phyloP scores from a whole-genome alignment of 2,797 vertebrate genomes.

The Squalus acanthias region DNA sequence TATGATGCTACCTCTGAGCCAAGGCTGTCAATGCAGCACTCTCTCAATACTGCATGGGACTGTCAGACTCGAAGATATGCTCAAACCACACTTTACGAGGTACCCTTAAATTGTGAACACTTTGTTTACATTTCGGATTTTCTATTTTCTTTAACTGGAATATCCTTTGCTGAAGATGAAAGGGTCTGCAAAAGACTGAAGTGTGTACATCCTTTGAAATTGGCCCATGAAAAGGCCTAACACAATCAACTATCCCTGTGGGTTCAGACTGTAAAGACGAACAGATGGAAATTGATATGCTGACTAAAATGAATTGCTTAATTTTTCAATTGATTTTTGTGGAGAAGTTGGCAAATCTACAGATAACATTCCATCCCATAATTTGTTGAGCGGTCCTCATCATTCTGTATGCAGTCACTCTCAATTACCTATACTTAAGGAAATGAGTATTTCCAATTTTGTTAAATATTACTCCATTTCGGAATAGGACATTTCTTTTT shows the following conservation, averaged over 20 bases:
- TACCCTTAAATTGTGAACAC: background rate
- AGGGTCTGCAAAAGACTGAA: background rate
- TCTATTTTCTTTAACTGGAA: background rate
- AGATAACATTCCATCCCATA: background rate
- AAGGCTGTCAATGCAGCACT: background rate
- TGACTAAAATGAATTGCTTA: background rate
- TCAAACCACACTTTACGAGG: background rate
- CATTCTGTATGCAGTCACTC: too few relatives aligned
- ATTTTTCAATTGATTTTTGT: slow-evolving; percentile 3
- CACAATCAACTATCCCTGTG: background rate
- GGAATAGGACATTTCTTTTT: background rate
- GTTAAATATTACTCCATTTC: background rate
- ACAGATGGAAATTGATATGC: background rate
- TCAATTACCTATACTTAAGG: background rate
- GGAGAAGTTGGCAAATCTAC: background rate
- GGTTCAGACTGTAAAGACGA: background rate
- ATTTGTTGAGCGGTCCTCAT: background rate
- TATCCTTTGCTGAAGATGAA: background rate
- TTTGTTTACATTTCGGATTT: background rate
- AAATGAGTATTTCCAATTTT: background rate
- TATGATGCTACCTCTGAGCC: background rate
- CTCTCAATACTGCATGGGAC: too few relatives aligned
- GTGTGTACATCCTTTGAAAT: background rate
- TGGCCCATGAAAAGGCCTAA: background rate
- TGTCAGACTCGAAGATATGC: background rate